Base-by-base conservation (phyloP, 2,113 vertebrate genomes). In the Neopipo cinnamomea region DNA sequence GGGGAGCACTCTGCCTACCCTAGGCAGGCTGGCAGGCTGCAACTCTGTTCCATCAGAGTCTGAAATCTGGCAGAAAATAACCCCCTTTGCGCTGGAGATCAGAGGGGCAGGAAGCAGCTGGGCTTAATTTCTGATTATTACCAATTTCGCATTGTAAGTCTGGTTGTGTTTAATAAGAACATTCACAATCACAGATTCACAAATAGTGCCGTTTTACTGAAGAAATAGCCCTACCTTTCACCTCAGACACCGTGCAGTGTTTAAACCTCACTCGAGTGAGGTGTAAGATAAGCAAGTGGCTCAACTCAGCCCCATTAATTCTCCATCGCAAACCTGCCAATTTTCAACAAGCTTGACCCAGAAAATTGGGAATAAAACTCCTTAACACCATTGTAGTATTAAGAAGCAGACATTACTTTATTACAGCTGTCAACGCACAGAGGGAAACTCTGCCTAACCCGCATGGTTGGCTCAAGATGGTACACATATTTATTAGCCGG, bases 11-110 rank as follows among this genome's bases (percentile, higher is more conserved):
- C 24, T 24, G 46, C 37, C 25, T 35, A 4, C 31, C 14, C 11
- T 11, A 13, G 30, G 8, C 5, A 8, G 46, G 22, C 31, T 8
- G 2, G 16, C 0, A 0, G 31, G 16, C 63, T 39, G 9, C 15
- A 28, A 42, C 39, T 44, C 5, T 74, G 27, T 59, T 59, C 37
- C 25, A 33, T 50, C 37, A 37, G 5, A 37, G 6, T 28, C 33
- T 8, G 61, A 52, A 74, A 52, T 39, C 1, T 37, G 37, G 44
- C 52, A 74, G 44, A 52, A 81, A 74, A 67, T 44, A 59, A 66
- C 17, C 8, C 14, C 28, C 10, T 33, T 67, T 37, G 9, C 15
- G 6, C 5, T 59, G 68, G 67, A 74, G 19, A 81, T 52, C 33
- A 59, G 27, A 74, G 52, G 22, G 52, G 5, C 37, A 58, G 68